phyloP scores from a whole-genome alignment of 2,797 vertebrate species.

The Acanthopagrus latus region DNA sequence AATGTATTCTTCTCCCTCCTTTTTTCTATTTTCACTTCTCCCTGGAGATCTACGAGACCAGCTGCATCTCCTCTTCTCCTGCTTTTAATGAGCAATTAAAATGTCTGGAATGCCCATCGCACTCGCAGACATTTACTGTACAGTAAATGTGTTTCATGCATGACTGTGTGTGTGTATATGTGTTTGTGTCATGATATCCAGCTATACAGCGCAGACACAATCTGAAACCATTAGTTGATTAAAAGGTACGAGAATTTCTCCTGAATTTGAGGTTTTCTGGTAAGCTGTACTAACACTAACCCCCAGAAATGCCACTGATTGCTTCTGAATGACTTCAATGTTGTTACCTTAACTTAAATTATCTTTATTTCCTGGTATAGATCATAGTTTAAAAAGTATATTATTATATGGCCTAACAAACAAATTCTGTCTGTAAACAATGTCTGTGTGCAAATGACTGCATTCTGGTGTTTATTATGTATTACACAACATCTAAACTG shows the following conservation, averaged over 20 bases:
- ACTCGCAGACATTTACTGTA: neutral
- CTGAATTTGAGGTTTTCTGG: neutral
- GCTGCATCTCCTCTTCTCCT: slow-evolving; percentile 2
- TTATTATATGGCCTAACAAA: too few species aligned
- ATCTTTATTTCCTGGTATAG: neutral
- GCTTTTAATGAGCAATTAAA: slow-evolving; percentile 26
- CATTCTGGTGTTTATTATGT: neutral
- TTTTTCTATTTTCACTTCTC: neutral
- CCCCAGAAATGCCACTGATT: too few species aligned
- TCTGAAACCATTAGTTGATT: neutral
- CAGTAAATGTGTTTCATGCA: neutral
- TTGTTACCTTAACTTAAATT: neutral
- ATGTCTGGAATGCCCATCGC: neutral
- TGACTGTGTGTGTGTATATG: neutral
- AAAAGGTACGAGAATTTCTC: neutral
- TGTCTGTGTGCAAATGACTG: too few species aligned
- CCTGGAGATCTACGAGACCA: neutral
- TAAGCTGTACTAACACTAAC: neutral
- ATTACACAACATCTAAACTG: too few species aligned
- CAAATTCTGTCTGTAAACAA: too few species aligned
- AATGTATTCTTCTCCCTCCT: neutral
- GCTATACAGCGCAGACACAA: neutral
- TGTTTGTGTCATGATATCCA: neutral
- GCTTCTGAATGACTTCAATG: too few species aligned
- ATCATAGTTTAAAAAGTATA: neutral